Base-by-base conservation (phyloP, 2,113 vertebrate genomes). In the Arenaria interpres region DNA sequence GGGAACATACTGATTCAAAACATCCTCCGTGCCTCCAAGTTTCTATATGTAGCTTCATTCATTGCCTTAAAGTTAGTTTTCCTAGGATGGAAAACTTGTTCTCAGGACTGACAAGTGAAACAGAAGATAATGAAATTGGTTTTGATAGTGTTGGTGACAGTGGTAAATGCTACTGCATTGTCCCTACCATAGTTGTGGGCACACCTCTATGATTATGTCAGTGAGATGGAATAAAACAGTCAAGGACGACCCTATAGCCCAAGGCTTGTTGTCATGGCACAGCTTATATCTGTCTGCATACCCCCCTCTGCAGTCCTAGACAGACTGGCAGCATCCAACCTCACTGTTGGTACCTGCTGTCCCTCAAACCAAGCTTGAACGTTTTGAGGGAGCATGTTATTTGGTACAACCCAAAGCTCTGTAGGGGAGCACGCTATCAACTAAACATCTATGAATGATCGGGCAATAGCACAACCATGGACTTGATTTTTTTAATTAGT, bases 61-160 rank as follows among this genome's bases (percentile, higher is more conserved):
- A 64, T 51, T 88, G 62, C n/a, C 62, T 88, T 85, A 72, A 82
- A 82, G 37, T 33, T 85, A 35, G 41, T 62, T 86, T 71, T 76
- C 8, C n/a, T 73, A 13, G 18, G 7, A 0, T 0, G 33, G 22
- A 63, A 77, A 71, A 54, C 3, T 45, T 64, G 2, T 57, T 83
- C 27, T 86, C 19, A 39, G 15, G 15, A 75, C 54, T 46, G 10
- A 28, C 33, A 75, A 53, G 27, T 30, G n/a, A 83, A 69, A 54
- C 46, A 60, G 28, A 35, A 82, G 13, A 10, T n/a, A 53, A 35
- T 28, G 75, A 72, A 91, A 73, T 14, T n/a, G 33, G 2, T 37
- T 87, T 85, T 66, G 35, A 50, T 69, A 37, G 21, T 46, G 21
- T 16, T 51, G 43, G 6, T 78, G 41, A 21, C 1, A 27, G 33